phyloP scores from a whole-genome alignment of 1,140 invertebrate species.

The Acromyrmex heyeri region DNA sequence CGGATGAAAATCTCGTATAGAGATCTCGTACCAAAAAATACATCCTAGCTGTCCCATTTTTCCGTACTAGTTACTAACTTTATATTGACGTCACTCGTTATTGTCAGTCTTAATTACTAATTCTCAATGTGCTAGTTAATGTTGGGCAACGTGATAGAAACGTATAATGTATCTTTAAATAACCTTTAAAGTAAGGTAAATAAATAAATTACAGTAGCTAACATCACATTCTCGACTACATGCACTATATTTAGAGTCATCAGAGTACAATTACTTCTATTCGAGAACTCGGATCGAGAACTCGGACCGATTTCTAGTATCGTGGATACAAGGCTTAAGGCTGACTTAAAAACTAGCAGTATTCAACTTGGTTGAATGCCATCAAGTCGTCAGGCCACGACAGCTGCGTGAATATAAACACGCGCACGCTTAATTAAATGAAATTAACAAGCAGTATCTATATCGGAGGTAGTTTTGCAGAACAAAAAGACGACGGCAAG shows the following conservation, averaged over 20 bases:
- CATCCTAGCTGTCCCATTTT: neutral
- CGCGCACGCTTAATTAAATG: slow-evolving; percentile 38
- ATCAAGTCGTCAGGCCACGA: neutral
- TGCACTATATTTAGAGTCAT: too few species aligned
- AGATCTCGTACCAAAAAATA: neutral
- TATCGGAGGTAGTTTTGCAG: slow-evolving; percentile 21
- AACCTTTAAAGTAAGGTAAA: too few species aligned
- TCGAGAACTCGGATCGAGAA: too few species aligned
- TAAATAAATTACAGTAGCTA: too few species aligned
- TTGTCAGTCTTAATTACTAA: too few species aligned
- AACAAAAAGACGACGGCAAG: slow-evolving; percentile 1
- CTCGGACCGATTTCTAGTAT: too few species aligned
- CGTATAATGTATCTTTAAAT: too few species aligned
- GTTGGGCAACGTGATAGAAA: too few species aligned
- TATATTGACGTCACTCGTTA: too few species aligned
- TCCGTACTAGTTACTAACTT: neutral
- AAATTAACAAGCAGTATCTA: slow-evolving; percentile 42
- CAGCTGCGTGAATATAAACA: neutral
- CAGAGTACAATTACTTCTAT: too few species aligned
- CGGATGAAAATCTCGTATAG: neutral
- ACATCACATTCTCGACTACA: too few species aligned
- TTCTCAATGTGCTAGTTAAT: too few species aligned
- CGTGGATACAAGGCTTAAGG: neutral
- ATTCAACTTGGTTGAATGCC: neutral
- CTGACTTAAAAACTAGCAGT: neutral